These are phyloP conservation scores for Plagiodera versicolora DNA, from an alignment of 2,888 invertebrate species.

Conservation along the genomic window DNA sequence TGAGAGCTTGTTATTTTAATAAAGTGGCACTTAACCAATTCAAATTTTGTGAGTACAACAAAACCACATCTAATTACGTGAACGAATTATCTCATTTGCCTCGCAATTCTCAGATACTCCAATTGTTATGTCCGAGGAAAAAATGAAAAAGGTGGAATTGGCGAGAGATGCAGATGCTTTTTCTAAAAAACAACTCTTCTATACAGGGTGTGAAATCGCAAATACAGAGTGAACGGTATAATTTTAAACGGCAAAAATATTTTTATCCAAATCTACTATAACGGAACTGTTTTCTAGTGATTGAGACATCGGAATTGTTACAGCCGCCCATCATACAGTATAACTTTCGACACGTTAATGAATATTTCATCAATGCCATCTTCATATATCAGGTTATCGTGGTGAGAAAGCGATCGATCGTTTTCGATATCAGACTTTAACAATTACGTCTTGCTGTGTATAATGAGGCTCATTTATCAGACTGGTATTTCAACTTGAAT, in stretches of 20 bases:
- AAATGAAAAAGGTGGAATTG: too few relatives aligned
- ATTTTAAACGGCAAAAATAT: too few relatives aligned
- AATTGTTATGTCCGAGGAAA: too few relatives aligned
- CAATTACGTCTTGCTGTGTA: neutral
- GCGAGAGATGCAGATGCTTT: too few relatives aligned
- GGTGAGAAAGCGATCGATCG: neutral
- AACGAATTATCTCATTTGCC: neutral
- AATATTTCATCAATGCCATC: neutral
- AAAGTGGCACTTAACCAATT: slow-evolving; percentile 11
- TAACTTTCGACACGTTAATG: neutral
- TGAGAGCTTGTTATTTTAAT: slow-evolving; percentile 5
- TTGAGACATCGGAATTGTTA: neutral
- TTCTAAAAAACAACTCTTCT: too few relatives aligned
- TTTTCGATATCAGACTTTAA: neutral
- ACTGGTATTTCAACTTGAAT: neutral
- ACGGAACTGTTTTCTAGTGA: neutral
- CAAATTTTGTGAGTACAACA: neutral
- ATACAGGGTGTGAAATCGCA: too few relatives aligned
- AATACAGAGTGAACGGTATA: too few relatives aligned
- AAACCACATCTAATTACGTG: neutral
- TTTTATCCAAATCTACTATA: neutral
- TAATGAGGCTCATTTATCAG: neutral
- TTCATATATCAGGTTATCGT: neutral
- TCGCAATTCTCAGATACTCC: neutral
- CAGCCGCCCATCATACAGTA: neutral